Conservation (phyloP, 2,888 invertebrate genomes). For the Frankliniella intonsa region DNA sequence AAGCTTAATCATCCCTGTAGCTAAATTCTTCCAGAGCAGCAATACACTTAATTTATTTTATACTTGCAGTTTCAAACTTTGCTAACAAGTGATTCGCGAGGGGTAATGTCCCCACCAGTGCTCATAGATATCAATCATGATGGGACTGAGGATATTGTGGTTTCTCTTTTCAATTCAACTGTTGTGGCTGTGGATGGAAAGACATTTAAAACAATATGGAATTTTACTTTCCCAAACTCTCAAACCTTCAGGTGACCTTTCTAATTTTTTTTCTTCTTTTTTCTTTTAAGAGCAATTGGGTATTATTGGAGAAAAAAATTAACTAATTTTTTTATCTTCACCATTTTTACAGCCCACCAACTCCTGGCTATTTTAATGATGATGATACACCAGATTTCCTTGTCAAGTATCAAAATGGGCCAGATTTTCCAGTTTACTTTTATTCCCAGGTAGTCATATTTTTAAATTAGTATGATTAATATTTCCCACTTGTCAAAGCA, state of each 20-base stretch:
- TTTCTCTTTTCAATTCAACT: conserved; percentile 66
- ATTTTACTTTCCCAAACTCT: conserved; percentile 59
- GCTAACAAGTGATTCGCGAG: conserved; percentile 42
- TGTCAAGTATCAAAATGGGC: conserved; percentile 64
- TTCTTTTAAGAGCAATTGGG: background rate
- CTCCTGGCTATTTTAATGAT: conserved; percentile 71
- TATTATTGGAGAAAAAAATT: background rate
- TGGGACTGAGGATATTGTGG: conserved; percentile 64
- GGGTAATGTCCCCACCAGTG: conserved; percentile 62
- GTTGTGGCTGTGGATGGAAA: conserved; percentile 67
- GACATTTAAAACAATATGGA: conserved; percentile 66
- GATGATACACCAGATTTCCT: conserved; percentile 74
- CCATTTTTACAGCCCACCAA: conserved; percentile 57
- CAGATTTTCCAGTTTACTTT: conserved; percentile 68
- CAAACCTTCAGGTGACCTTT: conserved; percentile 57
- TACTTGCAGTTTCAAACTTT: conserved; percentile 42
- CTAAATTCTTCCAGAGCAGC: background rate
- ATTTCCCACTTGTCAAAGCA: background rate
- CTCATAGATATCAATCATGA: conserved; percentile 69
- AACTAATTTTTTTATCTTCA: background rate
- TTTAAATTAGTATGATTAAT: background rate
- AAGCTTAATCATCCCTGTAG: conserved; percentile 37
- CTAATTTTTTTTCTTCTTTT: background rate
- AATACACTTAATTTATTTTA: conserved; percentile 36
- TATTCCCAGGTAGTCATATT: conserved; percentile 57